Percentiles rank a stretch among this genome's conserved stretches.
Conservation (phyloP, 2,113 vertebrate species). For the Grammomys dolichurus region DNA sequence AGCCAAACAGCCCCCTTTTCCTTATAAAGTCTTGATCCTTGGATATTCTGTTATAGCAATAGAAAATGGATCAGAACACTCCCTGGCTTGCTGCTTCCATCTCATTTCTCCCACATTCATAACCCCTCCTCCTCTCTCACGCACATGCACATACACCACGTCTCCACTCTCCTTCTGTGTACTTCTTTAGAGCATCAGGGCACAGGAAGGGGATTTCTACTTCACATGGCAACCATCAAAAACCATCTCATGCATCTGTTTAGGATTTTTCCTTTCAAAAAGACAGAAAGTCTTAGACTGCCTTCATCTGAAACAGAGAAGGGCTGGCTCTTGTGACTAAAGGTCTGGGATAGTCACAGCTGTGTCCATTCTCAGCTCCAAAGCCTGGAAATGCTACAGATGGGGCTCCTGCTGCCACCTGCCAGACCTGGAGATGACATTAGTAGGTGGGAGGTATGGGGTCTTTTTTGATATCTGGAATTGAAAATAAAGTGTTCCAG, state of each 20-base stretch:
- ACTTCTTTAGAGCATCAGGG: not conserved
- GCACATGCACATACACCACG: not conserved
- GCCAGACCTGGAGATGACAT: too few relatives aligned
- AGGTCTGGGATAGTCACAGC: not conserved
- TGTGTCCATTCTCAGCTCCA: not conserved
- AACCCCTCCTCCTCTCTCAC: accelerated
- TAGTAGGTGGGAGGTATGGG: not conserved
- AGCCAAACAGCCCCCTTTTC: not conserved
- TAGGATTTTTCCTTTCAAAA: not conserved
- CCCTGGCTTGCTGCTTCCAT: not conserved
- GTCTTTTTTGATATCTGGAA: not conserved
- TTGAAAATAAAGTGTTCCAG: accelerated
- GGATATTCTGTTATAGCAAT: not conserved
- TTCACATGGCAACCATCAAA: not conserved
- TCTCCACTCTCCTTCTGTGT: too few relatives aligned
- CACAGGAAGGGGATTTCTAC: not conserved
- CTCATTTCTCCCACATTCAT: not conserved
- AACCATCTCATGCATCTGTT: not conserved
- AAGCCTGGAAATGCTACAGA: accelerated
- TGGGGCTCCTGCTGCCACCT: not conserved
- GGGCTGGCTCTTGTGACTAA: not conserved
- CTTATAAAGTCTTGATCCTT: not conserved
- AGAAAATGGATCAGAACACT: not conserved
- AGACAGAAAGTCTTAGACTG: not conserved
- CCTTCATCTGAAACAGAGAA: not conserved